phyloP scores from a whole-genome alignment of 2,113 vertebrate genomes.

The Campylomormyrus tamandua region DNA sequence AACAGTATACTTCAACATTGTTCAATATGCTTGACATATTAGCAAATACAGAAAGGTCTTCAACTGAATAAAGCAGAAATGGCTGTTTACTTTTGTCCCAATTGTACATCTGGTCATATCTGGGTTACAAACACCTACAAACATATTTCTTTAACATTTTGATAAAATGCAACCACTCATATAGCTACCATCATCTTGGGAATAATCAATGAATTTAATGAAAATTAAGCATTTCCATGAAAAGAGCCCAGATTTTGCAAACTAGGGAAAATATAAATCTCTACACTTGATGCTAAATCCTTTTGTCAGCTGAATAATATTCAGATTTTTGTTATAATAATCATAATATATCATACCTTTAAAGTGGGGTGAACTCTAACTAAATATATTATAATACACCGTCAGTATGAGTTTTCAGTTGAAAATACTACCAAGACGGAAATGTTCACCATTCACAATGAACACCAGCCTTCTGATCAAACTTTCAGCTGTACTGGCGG shows the following conservation, averaged over 20 bases:
- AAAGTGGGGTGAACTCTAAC: background rate
- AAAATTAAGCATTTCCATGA: background rate
- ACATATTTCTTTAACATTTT: background rate
- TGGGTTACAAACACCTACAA: background rate
- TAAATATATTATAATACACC: background rate
- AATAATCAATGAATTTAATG: background rate
- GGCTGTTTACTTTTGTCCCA: background rate
- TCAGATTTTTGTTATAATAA: background rate
- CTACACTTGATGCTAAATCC: background rate
- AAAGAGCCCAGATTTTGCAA: background rate
- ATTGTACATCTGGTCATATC: background rate
- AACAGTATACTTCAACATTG: background rate
- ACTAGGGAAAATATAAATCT: background rate
- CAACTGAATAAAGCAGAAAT: background rate
- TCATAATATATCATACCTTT: background rate
- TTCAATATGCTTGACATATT: background rate
- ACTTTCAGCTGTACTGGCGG: background rate
- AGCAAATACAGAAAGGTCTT: background rate
- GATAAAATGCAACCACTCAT: background rate
- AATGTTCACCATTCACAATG: background rate
- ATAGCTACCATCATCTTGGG: background rate
- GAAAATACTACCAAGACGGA: background rate
- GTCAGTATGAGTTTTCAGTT: background rate
- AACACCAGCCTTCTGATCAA: background rate
- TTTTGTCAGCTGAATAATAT: background rate